A percentile compares a stretch with the other conserved stretches of the same genome.
Conservation (phyloP, 2,113 vertebrate genomes). For the Polypterus senegalus region DNA sequence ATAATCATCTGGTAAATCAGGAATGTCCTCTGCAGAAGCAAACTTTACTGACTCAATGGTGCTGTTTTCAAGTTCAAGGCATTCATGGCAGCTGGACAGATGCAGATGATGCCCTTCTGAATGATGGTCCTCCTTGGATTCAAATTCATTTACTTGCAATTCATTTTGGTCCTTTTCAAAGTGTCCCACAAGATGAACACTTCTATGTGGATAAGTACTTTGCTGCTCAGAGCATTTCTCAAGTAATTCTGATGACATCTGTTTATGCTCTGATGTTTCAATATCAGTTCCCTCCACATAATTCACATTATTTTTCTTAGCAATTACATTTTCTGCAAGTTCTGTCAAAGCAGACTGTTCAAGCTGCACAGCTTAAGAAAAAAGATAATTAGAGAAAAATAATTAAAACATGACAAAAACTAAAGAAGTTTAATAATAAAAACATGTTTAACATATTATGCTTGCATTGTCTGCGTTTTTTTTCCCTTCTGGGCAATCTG, state of each 20-base stretch:
- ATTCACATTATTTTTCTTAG: constrained; percentile 1
- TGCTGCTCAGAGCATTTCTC: not conserved
- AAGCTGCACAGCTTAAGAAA: constrained; percentile 60
- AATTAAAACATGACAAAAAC: no score
- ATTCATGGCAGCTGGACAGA: constrained; percentile 80
- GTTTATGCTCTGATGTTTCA: no score
- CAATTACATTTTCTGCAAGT: constrained; percentile 23
- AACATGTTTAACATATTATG: no score
- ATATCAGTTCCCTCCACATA: no score
- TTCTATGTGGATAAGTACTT: no score
- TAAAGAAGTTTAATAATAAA: no score
- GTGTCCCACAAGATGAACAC: no score
- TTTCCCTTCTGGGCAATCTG: no score
- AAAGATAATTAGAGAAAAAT: constrained; percentile 11
- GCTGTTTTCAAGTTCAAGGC: constrained; percentile 77
- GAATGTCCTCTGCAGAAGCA: constrained; percentile 74
- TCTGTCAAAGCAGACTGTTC: constrained; percentile 48
- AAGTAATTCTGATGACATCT: no score
- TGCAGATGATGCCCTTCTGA: constrained; percentile 60
- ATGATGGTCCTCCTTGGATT: constrained; percentile 25
- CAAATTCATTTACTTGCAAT: no score
- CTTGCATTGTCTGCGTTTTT: no score
- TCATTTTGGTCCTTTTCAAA: no score
- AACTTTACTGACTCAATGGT: constrained; percentile 81
- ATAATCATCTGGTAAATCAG: constrained; percentile 57